Base-by-base conservation (phyloP, 2,888 invertebrate species). In the Calliphora vomitoria region DNA sequence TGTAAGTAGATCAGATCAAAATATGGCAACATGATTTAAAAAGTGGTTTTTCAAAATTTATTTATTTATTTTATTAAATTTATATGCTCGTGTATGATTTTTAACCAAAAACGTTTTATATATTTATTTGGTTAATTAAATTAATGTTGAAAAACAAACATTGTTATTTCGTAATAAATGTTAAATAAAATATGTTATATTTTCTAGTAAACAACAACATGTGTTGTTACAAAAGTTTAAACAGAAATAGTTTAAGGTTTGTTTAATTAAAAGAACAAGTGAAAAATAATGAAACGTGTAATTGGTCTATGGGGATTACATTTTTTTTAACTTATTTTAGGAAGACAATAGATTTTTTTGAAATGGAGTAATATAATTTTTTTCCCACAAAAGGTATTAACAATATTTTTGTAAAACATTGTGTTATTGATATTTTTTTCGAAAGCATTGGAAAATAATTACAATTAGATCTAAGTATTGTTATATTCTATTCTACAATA, bases 81-180 rank as follows among this genome's bases (percentile, higher is more conserved):
- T 53, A 13, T 44, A 44, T 11, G 11, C 13, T 4, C 47, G 1
- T 44, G 11, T 44, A 47, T 62, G 50, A n/a, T 80, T 71, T 35
- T n/a, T 71, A 20, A 13, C 53, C 50, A 55, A 66, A 78, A 78
- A 25, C 15, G 15, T 66, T 53, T 35, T 35, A 35, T 76, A 50
- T 25, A 35, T 55, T 78, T 25, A 35, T 55, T 78, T 60, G 58
- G 68, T 68, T 79, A 69, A 69, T 47, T 60, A 11, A 25, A 74
- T 74, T 74, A 74, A 72, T 15, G 6, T 25, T 41, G 1, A 44
- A 58, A 8, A 10, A 18, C 10, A 18, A 18, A 13, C n/a, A 50
- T 50, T 15, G 15, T 50, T 72, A n/a, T 72, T 72, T 41, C 13
- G 0, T 35, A 35, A 18, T 53, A 55, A 55, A 55, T 18, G 18